phyloP scores from a whole-genome alignment of 2,888 invertebrate species.

The Cyaniris semiargus region DNA sequence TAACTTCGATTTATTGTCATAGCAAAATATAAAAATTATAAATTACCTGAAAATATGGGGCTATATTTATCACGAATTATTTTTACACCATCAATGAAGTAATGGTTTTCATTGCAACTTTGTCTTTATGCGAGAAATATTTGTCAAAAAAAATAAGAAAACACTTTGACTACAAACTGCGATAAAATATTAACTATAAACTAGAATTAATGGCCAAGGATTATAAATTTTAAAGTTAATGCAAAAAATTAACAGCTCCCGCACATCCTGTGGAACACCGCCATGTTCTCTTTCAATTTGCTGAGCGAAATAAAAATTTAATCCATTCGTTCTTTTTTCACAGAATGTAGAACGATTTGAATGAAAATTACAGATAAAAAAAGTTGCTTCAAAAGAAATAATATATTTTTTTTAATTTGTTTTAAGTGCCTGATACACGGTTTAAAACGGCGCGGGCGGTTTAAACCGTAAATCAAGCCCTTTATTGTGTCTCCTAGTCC shows the following conservation, averaged over 20 bases:
- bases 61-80: slow-evolving; percentile 77
- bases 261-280: slow-evolving; percentile 78
- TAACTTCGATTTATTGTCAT: slow-evolving; percentile 7
- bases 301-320: slow-evolving; percentile 51
- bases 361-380: slow-evolving; percentile 42
- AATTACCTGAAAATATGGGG: slow-evolving; percentile 70
- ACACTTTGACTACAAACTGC: slow-evolving; percentile 37
- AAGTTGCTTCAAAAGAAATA: too few species aligned
- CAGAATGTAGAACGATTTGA: slow-evolving; percentile 45
- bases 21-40: slow-evolving; percentile 53
- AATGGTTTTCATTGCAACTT: slow-evolving; percentile 76
- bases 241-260: slow-evolving; percentile 70
- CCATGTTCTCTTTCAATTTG: slow-evolving; percentile 66
- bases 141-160: slow-evolving; percentile 42
- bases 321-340: slow-evolving; percentile 41
- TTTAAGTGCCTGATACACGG: too few species aligned
- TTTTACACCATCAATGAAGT: slow-evolving; percentile 78
- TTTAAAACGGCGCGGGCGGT: too few species aligned
- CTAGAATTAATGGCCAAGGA: slow-evolving; percentile 48
- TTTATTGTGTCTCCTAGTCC: too few species aligned
- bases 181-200: slow-evolving; percentile 48
- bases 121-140: slow-evolving; percentile 50
- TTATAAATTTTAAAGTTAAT: slow-evolving; percentile 58
- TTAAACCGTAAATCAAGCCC: too few species aligned
- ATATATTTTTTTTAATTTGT: too few species aligned